Evolutionary conservation across 2,888 invertebrate species (phyloP).

Genomic region (Hyposoter dolosus): DNA sequence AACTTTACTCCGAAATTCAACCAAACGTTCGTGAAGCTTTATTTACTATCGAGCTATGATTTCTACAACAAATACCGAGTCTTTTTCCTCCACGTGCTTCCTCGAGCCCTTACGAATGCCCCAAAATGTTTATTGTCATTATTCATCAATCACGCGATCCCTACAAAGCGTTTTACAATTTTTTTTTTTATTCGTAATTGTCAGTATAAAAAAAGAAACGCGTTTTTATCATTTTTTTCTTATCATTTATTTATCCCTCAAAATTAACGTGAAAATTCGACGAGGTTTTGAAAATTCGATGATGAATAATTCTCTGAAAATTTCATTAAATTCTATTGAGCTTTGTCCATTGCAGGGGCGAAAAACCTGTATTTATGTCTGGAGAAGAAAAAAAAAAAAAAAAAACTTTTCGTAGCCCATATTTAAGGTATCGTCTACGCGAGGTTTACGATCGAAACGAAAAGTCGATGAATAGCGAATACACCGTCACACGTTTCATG

Average conservation of each 20-base stretch:
- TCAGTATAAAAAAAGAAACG: too few species aligned
- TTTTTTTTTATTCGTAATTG: too few species aligned
- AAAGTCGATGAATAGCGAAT: constrained; percentile 17
- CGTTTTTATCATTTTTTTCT: too few species aligned
- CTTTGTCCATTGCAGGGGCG: background rate
- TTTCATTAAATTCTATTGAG: background rate
- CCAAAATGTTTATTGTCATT: too few species aligned
- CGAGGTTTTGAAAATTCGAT: too few species aligned
- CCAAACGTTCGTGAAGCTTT: background rate
- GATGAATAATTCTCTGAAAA: background rate
- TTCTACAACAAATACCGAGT: too few species aligned
- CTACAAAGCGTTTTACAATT: too few species aligned
- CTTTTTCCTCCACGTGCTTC: too few species aligned
- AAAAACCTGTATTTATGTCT: constrained; percentile 11
- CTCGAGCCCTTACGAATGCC: too few species aligned
- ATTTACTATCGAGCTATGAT: background rate
- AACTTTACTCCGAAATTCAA: background rate
- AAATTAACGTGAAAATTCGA: background rate
- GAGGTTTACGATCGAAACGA: constrained; percentile 31
- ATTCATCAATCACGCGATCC: too few species aligned
- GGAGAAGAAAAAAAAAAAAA: background rate
- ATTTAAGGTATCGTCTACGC: constrained; percentile 20
- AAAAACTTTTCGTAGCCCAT: background rate
- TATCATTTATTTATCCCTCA: background rate
- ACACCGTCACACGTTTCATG: background rate